Conservation (phyloP, 2,113 vertebrate genomes). For the mouse (Mus musculus) region DNA sequence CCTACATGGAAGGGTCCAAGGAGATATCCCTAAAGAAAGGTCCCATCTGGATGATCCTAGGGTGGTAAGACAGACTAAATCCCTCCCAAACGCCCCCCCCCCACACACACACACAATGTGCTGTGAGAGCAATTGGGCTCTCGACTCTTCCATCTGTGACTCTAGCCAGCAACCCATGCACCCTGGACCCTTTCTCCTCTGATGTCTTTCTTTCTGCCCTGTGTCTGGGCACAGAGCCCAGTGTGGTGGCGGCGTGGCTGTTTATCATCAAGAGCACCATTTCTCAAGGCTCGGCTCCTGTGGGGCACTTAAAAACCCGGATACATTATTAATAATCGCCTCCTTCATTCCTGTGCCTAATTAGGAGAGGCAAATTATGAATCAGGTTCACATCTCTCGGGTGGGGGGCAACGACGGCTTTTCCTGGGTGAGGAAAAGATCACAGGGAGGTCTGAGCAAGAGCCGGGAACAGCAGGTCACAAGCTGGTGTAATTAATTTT, state of each 20-base stretch:
- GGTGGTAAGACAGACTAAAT: not conserved
- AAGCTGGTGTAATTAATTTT: conserved; percentile 14
- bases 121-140: not conserved
- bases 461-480: not conserved
- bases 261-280: conserved; percentile 37
- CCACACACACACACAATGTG: not conserved
- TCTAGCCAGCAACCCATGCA: not conserved
- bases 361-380: conserved; percentile 65
- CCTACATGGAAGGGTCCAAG: not conserved
- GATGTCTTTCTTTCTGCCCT: not conserved
- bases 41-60: not conserved
- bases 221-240: conserved; percentile 41
- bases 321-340: conserved; percentile 66
- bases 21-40: not conserved
- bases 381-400: not conserved
- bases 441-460: not conserved
- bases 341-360: conserved; percentile 53
- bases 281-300: conserved; percentile 36
- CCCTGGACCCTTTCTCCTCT: not conserved
- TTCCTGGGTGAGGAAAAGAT: not conserved
- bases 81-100: not conserved
- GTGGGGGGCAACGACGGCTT: not conserved
- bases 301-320: not conserved
- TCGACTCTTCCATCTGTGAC: not conserved
- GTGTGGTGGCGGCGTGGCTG: not conserved